Percentiles rank a stretch among this genome's conserved stretches.
These are phyloP conservation scores for Terebella lapidaria DNA, from an alignment of 2,888 invertebrate species.

Conservation along the genomic window DNA sequence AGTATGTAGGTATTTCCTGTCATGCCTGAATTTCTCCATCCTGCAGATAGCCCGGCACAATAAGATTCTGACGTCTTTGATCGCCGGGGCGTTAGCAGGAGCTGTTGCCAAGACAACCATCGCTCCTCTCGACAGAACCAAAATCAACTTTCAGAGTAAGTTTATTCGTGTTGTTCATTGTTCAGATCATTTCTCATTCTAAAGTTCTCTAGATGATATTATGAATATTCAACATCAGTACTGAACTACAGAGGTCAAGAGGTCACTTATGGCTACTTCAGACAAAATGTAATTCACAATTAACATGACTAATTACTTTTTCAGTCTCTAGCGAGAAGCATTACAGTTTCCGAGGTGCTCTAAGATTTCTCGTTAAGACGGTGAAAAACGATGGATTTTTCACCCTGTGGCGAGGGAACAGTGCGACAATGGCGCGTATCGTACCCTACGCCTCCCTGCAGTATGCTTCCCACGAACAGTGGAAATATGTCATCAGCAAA, in stretches of 20 bases:
- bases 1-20: too few relatives aligned
- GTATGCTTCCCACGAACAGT: slow-evolving; percentile 96
- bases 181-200: too few relatives aligned
- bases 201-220: too few relatives aligned
- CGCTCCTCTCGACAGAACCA: slow-evolving; percentile 94
- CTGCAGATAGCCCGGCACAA: slow-evolving; percentile 46
- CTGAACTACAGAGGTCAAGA: too few relatives aligned
- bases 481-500: slow-evolving; percentile 72
- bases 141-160: slow-evolving; percentile 88
- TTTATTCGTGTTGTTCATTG: too few relatives aligned
- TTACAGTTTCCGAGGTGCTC: slow-evolving; percentile 55
- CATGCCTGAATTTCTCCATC: too few relatives aligned
- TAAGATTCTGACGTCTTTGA: slow-evolving; percentile 67
- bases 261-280: too few relatives aligned
- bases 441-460: slow-evolving; percentile 96
- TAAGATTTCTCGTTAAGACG: slow-evolving; percentile 58
- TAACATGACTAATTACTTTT: not conserved
- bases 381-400: slow-evolving; percentile 72
- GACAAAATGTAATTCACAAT: too few relatives aligned
- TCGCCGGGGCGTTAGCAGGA: slow-evolving; percentile 90
- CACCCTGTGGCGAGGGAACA: slow-evolving; percentile 94
- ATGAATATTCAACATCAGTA: too few relatives aligned
- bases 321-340: slow-evolving; percentile 46
- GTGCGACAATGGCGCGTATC: slow-evolving; percentile 95
- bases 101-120: slow-evolving; percentile 90